Conservation (phyloP, 2,888 invertebrate species). For the Hypomecis punctinalis region DNA sequence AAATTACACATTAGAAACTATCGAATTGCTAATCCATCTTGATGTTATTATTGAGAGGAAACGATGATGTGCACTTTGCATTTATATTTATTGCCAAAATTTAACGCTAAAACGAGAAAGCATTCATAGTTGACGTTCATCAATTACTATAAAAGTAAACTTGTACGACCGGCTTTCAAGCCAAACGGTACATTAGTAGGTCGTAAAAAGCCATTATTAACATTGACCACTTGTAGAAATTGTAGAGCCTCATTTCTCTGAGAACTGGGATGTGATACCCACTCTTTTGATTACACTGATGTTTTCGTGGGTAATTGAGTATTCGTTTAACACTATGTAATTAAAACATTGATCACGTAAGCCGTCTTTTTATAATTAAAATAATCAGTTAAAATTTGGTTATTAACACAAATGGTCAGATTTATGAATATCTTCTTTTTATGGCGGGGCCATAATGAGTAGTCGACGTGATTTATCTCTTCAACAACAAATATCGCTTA, state of each 20-base stretch:
- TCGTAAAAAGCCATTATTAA: conserved; percentile 40
- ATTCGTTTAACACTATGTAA: too few species aligned
- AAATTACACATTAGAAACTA: conserved; percentile 27
- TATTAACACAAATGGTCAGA: too few species aligned
- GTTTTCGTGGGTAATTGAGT: too few species aligned
- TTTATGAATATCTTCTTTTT: too few species aligned
- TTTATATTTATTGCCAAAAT: conserved; percentile 33
- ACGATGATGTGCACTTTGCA: conserved; percentile 36
- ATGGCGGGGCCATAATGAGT: too few species aligned
- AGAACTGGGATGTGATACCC: conserved; percentile 12
- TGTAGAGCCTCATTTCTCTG: conserved; percentile 35
- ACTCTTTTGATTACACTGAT: conserved; percentile 2
- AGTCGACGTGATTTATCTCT: too few species aligned
- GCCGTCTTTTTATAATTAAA: too few species aligned
- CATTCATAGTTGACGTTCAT: conserved; percentile 41
- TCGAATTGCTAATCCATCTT: conserved; percentile 25
- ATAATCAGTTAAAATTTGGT: too few species aligned
- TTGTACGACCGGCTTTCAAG: conserved; percentile 45
- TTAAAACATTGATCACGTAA: too few species aligned
- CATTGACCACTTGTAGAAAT: conserved; percentile 34
- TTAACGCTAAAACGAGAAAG: conserved; percentile 38
- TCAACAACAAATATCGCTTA: not conserved
- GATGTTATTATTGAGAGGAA: conserved; percentile 36
- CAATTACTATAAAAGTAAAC: conserved; percentile 46
- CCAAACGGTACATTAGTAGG: conserved; percentile 51